Evolutionary conservation across 2,113 vertebrate genomes (phyloP).

Genomic region (Bostrychus sinensis): DNA sequence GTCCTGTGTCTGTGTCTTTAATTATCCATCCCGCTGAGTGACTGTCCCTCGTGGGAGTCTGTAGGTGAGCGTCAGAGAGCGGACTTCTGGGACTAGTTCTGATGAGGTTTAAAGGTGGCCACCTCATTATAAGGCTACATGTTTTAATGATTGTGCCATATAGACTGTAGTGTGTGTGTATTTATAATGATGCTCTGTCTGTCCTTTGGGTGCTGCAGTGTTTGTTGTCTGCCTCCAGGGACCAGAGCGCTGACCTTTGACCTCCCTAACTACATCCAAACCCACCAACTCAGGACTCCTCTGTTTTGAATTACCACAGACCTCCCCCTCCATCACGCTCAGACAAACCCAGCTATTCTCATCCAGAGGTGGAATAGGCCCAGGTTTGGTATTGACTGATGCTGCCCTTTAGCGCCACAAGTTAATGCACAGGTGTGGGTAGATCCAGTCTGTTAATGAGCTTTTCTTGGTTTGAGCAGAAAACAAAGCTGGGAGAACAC

Average conservation of each 20-base stretch:
- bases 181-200: conserved; percentile 61
- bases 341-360: conserved; percentile 16
- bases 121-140: conserved; percentile 69
- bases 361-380: neutral
- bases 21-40: conserved; percentile 45
- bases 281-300: conserved; percentile 26
- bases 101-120: conserved; percentile 67
- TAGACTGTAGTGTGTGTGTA: conserved; percentile 25
- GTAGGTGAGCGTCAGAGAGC: conserved; percentile 51
- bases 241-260: conserved; percentile 63
- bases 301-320: conserved; percentile 29
- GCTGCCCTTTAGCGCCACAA: neutral
- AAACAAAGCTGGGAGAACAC: neutral
- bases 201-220: conserved; percentile 44
- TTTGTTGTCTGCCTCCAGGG: conserved; percentile 63
- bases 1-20: conserved; percentile 30
- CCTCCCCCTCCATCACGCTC: conserved; percentile 21
- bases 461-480: neutral
- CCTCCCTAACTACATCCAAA: conserved; percentile 55
- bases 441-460: neutral
- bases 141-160: conserved; percentile 65
- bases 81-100: conserved; percentile 52
- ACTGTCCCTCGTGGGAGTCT: conserved; percentile 50
- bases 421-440: conserved; percentile 2
- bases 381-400: conserved; percentile 2